Evolutionary conservation across 2,113 vertebrate species (phyloP).

Genomic region (Lutjanus erythropterus): DNA sequence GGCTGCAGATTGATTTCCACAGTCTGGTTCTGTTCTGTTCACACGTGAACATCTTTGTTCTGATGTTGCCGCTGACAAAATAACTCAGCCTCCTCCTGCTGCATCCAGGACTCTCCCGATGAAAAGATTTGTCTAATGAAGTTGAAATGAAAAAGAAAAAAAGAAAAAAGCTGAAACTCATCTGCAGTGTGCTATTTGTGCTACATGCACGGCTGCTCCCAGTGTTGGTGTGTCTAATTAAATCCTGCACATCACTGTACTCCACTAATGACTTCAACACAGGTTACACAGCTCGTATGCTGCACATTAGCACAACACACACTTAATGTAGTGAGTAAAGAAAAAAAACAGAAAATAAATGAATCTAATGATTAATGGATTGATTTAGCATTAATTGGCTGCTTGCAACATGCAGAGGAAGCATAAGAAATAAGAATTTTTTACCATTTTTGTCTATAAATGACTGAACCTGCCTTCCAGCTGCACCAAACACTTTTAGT

Average conservation of each 20-base stretch:
- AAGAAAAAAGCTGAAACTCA: conserved; percentile 21
- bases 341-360: neutral
- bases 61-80: conserved; percentile 3
- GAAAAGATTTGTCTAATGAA: conserved; percentile 31
- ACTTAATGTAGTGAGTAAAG: neutral
- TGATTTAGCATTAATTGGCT: neutral
- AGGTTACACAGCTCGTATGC: conserved; percentile 33
- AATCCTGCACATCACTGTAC: conserved; percentile 53
- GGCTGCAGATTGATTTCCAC: too few relatives aligned
- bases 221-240: conserved; percentile 58
- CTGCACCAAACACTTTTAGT: too few relatives aligned
- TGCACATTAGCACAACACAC: conserved; percentile 41
- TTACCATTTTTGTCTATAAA: neutral
- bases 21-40: neutral
- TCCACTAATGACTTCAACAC: conserved; percentile 60
- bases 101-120: conserved; percentile 6
- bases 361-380: conserved; percentile 26
- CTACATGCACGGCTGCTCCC: conserved; percentile 49
- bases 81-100: neutral
- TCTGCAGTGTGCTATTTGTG: conserved; percentile 54
- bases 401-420: too few relatives aligned
- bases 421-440: neutral
- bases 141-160: conserved; percentile 7
- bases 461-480: neutral
- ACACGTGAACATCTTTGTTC: neutral